Percentiles rank a stretch among this genome's conserved stretches.
Evolutionary conservation across 1,140 invertebrate species (phyloP).

Genomic region (Dolichoris vasculosae): DNA sequence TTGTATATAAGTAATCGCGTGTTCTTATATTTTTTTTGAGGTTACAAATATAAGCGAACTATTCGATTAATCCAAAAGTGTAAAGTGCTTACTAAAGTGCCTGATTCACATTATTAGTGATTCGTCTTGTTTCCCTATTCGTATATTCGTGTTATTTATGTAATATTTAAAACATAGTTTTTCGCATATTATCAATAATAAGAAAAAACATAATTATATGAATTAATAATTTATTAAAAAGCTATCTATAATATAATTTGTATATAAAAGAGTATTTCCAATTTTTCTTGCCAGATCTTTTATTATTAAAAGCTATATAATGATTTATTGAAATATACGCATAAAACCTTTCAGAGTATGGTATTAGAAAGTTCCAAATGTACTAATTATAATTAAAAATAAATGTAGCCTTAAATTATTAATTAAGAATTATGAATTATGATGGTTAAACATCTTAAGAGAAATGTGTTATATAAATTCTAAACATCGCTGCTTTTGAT

Average conservation of each 20-base stretch:
- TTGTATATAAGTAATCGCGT: conserved; percentile 52
- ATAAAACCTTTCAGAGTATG: background rate
- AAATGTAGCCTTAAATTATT: background rate
- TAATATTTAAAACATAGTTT: background rate
- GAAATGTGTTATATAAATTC: background rate
- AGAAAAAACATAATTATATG: background rate
- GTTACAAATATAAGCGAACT: conserved; percentile 35
- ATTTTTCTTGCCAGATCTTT: background rate
- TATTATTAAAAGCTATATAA: background rate
- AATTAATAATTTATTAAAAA: conserved; percentile 9
- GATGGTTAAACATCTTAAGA: background rate
- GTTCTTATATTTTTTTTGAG: conserved; percentile 58
- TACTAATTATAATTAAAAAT: background rate
- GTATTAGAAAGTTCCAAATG: background rate
- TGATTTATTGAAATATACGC: no score
- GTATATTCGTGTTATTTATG: conserved; percentile 10
- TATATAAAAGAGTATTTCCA: background rate
- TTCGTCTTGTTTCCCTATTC: conserved; percentile 23
- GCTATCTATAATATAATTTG: background rate
- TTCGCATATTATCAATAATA: background rate
- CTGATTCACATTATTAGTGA: conserved; percentile 46
- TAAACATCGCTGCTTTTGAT: background rate
- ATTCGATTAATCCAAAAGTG: conserved; percentile 16
- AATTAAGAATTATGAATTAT: background rate
- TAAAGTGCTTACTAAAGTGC: conserved; percentile 54